Conservation (phyloP, 2,113 vertebrate species). For the Corythornis madagascariensis region DNA sequence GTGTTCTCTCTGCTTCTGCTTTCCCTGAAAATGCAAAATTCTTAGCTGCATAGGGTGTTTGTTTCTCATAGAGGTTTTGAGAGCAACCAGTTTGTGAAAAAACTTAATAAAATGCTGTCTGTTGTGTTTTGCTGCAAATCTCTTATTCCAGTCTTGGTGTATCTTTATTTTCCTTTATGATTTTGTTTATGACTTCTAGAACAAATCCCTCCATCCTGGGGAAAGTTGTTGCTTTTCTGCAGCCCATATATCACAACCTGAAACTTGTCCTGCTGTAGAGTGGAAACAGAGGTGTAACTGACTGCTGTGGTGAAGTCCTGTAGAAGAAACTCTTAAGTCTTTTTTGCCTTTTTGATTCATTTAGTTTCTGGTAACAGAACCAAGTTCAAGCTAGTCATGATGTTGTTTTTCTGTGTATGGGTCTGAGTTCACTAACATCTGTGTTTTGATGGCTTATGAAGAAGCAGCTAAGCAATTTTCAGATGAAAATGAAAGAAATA, state of each 20-base stretch:
- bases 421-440: background rate
- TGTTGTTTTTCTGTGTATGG: background rate
- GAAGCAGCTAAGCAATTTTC: conserved; percentile 27
- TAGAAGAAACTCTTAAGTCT: background rate
- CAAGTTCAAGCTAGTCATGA: background rate
- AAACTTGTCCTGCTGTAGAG: background rate
- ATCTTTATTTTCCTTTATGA: background rate
- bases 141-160: background rate
- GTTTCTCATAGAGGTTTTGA: background rate
- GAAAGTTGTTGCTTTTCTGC: background rate
- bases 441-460: background rate
- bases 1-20: background rate
- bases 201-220: background rate
- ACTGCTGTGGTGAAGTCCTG: background rate
- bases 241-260: background rate
- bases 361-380: background rate
- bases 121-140: background rate
- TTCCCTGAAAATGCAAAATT: background rate
- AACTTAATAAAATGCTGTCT: background rate
- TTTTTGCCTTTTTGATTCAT: background rate
- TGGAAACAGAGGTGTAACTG: background rate
- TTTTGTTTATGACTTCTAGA: background rate
- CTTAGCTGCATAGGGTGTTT: background rate
- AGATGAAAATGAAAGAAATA: conserved; percentile 44
- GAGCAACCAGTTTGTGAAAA: background rate